Percentiles rank a stretch among this genome's conserved stretches.
Evolutionary conservation across 2,113 vertebrate species (phyloP).

Genomic region (Nothobranchius furzeri): DNA sequence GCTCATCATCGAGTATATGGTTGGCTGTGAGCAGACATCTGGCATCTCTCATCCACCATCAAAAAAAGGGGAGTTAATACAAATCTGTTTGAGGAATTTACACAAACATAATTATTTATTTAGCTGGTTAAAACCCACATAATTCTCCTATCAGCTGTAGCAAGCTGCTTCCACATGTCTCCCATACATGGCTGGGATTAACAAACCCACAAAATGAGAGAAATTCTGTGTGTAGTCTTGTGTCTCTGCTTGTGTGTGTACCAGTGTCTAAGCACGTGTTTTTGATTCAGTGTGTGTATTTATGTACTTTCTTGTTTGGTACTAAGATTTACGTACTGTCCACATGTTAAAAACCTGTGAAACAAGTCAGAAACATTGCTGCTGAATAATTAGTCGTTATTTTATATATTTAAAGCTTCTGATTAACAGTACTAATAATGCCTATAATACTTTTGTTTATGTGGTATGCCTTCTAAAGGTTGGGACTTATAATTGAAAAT

Average conservation of each 20-base stretch:
- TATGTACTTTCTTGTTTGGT: conserved; percentile 5
- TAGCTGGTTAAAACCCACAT: conserved; percentile 77
- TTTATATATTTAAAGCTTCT: not conserved
- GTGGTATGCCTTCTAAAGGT: too few species aligned
- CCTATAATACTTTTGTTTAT: too few species aligned
- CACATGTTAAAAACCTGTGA: not conserved
- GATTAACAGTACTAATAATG: not conserved
- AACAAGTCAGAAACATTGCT: not conserved
- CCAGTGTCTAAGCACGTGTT: conserved; percentile 5
- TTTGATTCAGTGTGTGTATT: conserved; percentile 2
- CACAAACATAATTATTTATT: conserved; percentile 80
- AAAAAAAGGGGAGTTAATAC: conserved; percentile 66
- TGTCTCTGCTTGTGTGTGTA: conserved; percentile 5
- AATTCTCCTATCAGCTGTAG: conserved; percentile 76
- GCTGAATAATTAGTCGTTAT: too few species aligned
- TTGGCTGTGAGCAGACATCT: conserved; percentile 34
- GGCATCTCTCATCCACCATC: conserved; percentile 62
- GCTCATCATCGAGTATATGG: conserved; percentile 50
- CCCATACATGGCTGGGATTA: conserved; percentile 74
- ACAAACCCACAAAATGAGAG: conserved; percentile 50
- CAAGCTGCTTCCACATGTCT: conserved; percentile 75
- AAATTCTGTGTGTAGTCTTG: conserved; percentile 12
- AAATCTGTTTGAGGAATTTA: conserved; percentile 80
- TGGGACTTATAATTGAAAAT: too few species aligned
- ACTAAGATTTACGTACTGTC: not conserved